These are phyloP conservation scores for Mantis religiosa DNA, from an alignment of 2,888 invertebrate species.

Conservation along the genomic window DNA sequence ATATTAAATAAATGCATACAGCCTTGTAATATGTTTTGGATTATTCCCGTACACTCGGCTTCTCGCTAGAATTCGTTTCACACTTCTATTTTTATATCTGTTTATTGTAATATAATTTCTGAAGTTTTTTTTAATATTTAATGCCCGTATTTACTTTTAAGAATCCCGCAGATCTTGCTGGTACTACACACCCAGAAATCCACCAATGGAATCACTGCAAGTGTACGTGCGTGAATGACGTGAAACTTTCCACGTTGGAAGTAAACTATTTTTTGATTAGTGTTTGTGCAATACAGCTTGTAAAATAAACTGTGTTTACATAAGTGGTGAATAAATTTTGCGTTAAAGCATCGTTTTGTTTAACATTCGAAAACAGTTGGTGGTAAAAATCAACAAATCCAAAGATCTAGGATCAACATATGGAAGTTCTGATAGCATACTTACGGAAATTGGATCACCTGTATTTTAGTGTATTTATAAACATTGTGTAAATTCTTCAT, in stretches of 20 bases:
- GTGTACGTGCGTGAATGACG: constrained; percentile 48
- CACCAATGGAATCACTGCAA: constrained; percentile 25
- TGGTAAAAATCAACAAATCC: background rate
- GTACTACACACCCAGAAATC: background rate
- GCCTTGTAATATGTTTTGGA: too few species aligned
- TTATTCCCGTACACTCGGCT: too few species aligned
- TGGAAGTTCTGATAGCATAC: background rate
- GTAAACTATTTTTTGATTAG: constrained; percentile 34
- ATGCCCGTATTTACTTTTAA: too few species aligned
- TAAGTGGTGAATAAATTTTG: background rate
- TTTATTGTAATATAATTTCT: too few species aligned
- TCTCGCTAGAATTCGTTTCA: too few species aligned
- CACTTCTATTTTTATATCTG: too few species aligned
- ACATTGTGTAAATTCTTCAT: background rate
- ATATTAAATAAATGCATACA: too few species aligned
- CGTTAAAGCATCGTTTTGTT: background rate
- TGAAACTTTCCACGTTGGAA: constrained; percentile 66
- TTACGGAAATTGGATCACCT: background rate
- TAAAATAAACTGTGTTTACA: background rate
- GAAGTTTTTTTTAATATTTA: too few species aligned
- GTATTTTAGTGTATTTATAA: background rate
- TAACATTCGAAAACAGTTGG: background rate
- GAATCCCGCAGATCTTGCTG: too few species aligned
- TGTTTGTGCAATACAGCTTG: background rate
- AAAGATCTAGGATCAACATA: background rate